Evolutionary conservation across 2,888 invertebrate genomes (phyloP).

Genomic region (Embidobia sp.): DNA sequence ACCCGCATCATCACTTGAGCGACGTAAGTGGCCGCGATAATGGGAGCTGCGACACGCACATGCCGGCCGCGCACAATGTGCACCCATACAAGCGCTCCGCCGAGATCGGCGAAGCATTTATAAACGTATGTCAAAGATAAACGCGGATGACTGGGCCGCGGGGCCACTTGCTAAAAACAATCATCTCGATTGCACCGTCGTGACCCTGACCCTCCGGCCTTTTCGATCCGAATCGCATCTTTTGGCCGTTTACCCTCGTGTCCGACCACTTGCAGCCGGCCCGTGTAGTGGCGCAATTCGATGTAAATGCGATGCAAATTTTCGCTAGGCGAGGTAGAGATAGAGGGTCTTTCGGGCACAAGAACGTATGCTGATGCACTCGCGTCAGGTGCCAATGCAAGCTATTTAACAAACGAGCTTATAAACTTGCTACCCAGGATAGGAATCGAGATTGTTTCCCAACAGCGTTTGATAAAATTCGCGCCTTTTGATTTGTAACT

Average conservation of each 20-base stretch:
- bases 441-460: too few species aligned
- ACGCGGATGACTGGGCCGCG: slow-evolving; percentile 63
- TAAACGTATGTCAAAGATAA: slow-evolving; percentile 48
- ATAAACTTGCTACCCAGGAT: too few species aligned
- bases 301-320: slow-evolving; percentile 78
- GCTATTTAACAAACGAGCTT: too few species aligned
- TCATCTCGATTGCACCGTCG: slow-evolving; percentile 71
- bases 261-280: slow-evolving; percentile 70
- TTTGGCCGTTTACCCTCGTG: slow-evolving; percentile 55
- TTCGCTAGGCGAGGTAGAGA: slow-evolving; percentile 61
- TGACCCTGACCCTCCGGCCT: slow-evolving; percentile 70
- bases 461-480: too few species aligned
- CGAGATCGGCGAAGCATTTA: slow-evolving; percentile 28
- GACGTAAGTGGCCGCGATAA: slow-evolving; percentile 74
- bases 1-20: slow-evolving; percentile 70
- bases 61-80: slow-evolving; percentile 46
- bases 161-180: slow-evolving; percentile 74
- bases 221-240: slow-evolving; percentile 43
- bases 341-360: slow-evolving; percentile 61
- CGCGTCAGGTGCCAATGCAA: slow-evolving; percentile 39
- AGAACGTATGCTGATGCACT: slow-evolving; percentile 54
- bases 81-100: slow-evolving; percentile 6
- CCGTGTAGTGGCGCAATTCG: slow-evolving; percentile 72
- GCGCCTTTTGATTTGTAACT: too few species aligned
- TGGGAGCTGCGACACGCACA: slow-evolving; percentile 72